Base-by-base conservation (phyloP, 2,113 vertebrate genomes). In the Eolophus roseicapilla region DNA sequence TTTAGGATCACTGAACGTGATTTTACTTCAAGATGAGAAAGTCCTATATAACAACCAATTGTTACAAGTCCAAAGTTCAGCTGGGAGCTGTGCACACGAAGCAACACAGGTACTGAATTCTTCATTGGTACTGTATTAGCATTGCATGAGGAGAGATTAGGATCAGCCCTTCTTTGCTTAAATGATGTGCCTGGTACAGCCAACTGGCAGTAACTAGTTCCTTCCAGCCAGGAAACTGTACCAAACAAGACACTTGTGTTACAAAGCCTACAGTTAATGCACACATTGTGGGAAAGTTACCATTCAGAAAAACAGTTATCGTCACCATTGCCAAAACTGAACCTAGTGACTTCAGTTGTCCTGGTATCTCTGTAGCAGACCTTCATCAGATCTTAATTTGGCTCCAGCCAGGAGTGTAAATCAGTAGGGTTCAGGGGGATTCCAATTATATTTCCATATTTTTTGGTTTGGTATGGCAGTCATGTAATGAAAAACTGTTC, bases 81-180 rank as follows among this genome's bases (percentile, higher is more conserved):
- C 0, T 64, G 50, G 35, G 50, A 94, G 55, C 52, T 65, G 47
- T 67, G 78, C 59, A 63, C 8, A 10, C 53, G 82, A 71, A 92
- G 57, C 78, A 90, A 60, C 63, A 82, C 84, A 94, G 95, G 77
- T 85, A 93, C 69, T 60, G 92, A 96, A 91, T 96, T 97, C 79
- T 93, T 96, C 80, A 89, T 83, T 95, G 93, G 64, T 96, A 39
- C 82, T 93, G 87, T 89, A 90, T 92, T 96, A 96, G 60, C 74
- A 87, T 89, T 96, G 85, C 89, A 93, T 88, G 82, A 90, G 69
- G 92, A 86, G 86, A 97, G 96, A 95, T 97, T 96, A 97, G 95
- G 93, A 95, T 96, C 96, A 95, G 89, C 80, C 64, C 29, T 95
- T 86, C 82, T 93, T 95, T 95, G 89, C 91, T 95, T 89, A 89